Evolutionary conservation across 2,797 vertebrate species (phyloP).

Genomic region (Acipenser ruthenus): DNA sequence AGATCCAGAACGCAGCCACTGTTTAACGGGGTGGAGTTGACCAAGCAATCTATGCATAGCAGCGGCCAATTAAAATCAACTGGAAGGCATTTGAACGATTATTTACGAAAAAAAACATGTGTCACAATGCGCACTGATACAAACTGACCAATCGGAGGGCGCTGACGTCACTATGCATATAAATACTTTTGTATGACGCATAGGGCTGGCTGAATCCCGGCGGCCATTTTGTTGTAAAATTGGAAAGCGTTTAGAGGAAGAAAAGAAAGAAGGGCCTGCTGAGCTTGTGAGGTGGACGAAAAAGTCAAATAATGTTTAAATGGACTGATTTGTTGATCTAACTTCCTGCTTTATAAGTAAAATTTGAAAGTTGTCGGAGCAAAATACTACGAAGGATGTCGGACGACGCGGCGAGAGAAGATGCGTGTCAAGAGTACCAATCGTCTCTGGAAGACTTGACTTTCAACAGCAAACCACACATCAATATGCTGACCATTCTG

Average conservation of each 20-base stretch:
- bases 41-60: constrained; percentile 21
- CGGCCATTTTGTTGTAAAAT: constrained; percentile 78
- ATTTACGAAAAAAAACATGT: background rate
- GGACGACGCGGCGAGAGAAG: constrained; percentile 73
- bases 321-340: constrained; percentile 46
- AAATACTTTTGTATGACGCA: constrained; percentile 63
- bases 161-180: constrained; percentile 30
- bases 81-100: background rate
- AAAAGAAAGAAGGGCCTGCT: constrained; percentile 13
- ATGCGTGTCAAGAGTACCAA: constrained; percentile 91
- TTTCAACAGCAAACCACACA: constrained; percentile 99
- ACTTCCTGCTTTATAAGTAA: constrained; percentile 18
- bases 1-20: background rate
- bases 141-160: constrained; percentile 37
- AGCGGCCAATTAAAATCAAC: constrained; percentile 21
- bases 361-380: constrained; percentile 37
- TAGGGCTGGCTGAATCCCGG: constrained; percentile 41
- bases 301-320: constrained; percentile 34
- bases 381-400: constrained; percentile 53
- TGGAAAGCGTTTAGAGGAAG: background rate
- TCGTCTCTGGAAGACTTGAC: constrained; percentile 95
- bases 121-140: fast-evolving
- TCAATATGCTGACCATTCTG: constrained; percentile 99
- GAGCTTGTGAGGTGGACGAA: background rate
- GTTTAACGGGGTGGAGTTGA: constrained; percentile 19